A percentile compares a stretch with the other conserved stretches of the same genome.
phyloP scores from a whole-genome alignment of 2,888 invertebrate species.

The Luffia ferchaultella region DNA sequence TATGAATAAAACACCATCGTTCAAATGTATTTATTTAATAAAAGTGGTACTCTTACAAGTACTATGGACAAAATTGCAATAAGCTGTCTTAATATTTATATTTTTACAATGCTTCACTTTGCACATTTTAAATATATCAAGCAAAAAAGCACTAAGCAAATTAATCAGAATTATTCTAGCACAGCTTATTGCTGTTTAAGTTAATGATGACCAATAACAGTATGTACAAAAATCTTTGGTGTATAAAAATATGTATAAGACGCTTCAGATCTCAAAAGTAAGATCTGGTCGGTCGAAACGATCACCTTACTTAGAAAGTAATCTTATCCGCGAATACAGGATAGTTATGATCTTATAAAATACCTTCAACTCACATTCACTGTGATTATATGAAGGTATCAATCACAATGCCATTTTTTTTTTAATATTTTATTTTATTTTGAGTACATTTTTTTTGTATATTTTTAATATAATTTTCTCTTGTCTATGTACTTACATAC shows the following conservation, averaged over 20 bases:
- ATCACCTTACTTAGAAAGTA: conserved; percentile 41
- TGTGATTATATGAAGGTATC: conserved; percentile 33
- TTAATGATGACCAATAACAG: conserved; percentile 31
- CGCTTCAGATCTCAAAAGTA: conserved; percentile 50
- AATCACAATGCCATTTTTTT: conserved; percentile 55
- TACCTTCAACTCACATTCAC: conserved; percentile 37
- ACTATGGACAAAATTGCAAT: conserved; percentile 39
- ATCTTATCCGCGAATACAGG: conserved; percentile 60
- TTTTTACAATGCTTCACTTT: conserved; percentile 31
- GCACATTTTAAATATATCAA: conserved; percentile 30
- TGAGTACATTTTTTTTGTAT: conserved; percentile 22
- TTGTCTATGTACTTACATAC: conserved; percentile 28
- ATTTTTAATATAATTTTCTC: conserved; percentile 23
- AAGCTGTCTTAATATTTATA: conserved; percentile 40
- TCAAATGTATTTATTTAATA: conserved; percentile 43
- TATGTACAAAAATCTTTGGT: conserved; percentile 59
- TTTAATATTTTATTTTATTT: conserved; percentile 25
- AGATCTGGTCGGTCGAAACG: conserved; percentile 66
- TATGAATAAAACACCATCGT: conserved; percentile 27
- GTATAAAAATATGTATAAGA: conserved; percentile 54
- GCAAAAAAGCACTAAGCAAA: conserved; percentile 55
- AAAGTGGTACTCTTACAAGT: conserved; percentile 44
- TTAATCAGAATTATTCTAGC: conserved; percentile 40
- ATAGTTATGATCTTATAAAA: conserved; percentile 32
- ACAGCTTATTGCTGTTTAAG: conserved; percentile 37